Percentiles rank a stretch among this genome's conserved stretches.
Conservation (phyloP, 2,113 vertebrate genomes). For the Felis catus region DNA sequence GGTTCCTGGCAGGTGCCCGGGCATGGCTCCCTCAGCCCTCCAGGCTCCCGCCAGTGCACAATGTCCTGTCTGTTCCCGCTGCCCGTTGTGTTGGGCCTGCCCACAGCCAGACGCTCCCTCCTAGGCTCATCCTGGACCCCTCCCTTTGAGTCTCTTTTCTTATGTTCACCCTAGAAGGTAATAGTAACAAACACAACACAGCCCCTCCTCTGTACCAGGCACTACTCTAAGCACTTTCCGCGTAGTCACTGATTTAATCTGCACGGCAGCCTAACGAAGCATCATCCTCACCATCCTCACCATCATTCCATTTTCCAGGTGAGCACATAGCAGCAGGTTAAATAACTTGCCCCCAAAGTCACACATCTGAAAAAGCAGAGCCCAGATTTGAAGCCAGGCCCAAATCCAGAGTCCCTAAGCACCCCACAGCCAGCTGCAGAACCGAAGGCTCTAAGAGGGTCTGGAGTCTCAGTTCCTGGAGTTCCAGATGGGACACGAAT, state of each 20-base stretch:
- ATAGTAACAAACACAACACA: not conserved
- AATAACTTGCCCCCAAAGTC: not conserved
- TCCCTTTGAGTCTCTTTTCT: not conserved
- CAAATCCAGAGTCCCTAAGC: accelerated
- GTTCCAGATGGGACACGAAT: not conserved
- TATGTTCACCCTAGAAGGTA: not conserved
- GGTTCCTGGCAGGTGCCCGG: not conserved
- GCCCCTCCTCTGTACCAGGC: not conserved
- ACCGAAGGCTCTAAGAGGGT: accelerated
- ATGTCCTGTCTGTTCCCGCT: not conserved
- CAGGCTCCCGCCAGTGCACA: not conserved
- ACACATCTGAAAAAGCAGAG: not conserved
- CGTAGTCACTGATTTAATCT: not conserved
- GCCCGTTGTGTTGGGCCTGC: not conserved
- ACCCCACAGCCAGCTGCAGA: accelerated
- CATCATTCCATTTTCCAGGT: not conserved
- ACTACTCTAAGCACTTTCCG: too few relatives aligned
- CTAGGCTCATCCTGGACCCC: too few relatives aligned
- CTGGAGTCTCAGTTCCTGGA: not conserved
- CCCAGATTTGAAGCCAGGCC: not conserved
- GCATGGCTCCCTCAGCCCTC: not conserved
- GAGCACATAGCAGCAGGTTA: too few relatives aligned
- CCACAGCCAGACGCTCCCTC: not conserved
- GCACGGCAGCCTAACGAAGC: not conserved
- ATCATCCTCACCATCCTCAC: accelerated